Conservation (phyloP, 2,113 vertebrate species). For the Clarias macrocephalus region DNA sequence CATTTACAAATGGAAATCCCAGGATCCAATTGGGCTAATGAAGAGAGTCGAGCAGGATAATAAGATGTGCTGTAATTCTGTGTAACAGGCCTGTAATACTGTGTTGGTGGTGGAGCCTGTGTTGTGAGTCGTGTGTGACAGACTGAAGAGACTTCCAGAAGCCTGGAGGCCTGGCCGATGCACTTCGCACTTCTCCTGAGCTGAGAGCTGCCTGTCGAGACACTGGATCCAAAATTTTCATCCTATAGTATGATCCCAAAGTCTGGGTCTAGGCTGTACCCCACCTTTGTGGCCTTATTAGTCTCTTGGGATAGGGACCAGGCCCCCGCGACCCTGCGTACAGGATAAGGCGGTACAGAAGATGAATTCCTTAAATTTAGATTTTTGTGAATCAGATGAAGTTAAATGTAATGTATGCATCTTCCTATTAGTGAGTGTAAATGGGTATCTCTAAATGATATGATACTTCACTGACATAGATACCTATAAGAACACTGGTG, state of each 20-base stretch:
- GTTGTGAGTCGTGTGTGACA: conserved; percentile 71
- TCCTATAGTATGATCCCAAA: background rate
- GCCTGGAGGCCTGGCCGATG: conserved; percentile 69
- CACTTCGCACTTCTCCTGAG: conserved; percentile 65
- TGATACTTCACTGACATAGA: background rate
- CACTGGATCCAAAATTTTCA: conserved; percentile 48
- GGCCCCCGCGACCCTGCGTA: too few species aligned
- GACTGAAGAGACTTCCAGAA: conserved; percentile 72
- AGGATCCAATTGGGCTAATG: conserved; percentile 82
- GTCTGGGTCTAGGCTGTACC: background rate
- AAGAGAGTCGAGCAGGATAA: conserved; percentile 80
- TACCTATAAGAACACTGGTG: background rate
- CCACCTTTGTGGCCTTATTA: too few species aligned
- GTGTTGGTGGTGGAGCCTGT: conserved; percentile 73
- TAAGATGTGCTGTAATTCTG: conserved; percentile 80
- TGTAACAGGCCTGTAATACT: conserved; percentile 80
- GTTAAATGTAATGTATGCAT: background rate
- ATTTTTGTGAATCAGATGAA: background rate
- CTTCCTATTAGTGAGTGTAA: background rate
- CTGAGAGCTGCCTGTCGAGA: conserved; percentile 58
- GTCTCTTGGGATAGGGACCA: too few species aligned
- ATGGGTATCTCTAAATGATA: background rate
- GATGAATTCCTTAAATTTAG: too few species aligned
- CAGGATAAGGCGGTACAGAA: too few species aligned
- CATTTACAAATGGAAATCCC: conserved; percentile 82